Base-by-base conservation (phyloP, 2,888 invertebrate species). In the Antitype chi region DNA sequence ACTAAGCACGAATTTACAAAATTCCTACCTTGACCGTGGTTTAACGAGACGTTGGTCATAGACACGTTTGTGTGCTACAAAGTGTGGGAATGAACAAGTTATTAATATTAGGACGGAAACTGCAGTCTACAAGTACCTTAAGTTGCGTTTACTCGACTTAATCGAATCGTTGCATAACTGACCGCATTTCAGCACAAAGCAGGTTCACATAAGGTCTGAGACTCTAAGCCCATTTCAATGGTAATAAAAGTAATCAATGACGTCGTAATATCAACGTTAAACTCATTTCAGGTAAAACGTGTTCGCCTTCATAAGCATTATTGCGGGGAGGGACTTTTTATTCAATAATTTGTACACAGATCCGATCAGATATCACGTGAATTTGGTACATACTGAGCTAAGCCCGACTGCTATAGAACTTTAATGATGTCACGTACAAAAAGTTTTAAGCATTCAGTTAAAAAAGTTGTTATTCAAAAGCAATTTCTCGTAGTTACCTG, bases 111-210 rank as follows among this genome's bases (percentile, higher is more conserved):
- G 1, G 7, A 63, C 71, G 76, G 70, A 81, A 78, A 63, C 60
- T 13, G 13, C 32, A 63, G 55, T 38, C 47, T 52, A 62, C 53
- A 28, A 66, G 28, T 47, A 70, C 76, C 70, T 64, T 70, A 59
- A 70, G 53, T 79, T 76, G 49, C 72, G 74, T 64, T 72, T 60
- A 70, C 64, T 68, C 73, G 62, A 69, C 15, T 76, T 62, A 60
- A 78, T 80, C 47, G 74, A 82, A 82, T 69, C 52, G 32, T 88
- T 88, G 75, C 82, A 66, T 80, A 88, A 89, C 79, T 85, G 87
- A 85, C 87, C 88, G 85, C 88, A 88, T 85, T 88, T 70, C 67
- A 76, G 77, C n/a, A 63, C 74, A 81, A 81, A 85, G 67, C 63
- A 74, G 60, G 74, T 59, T 75, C 70, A 79, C 60, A 78, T 81